These are phyloP conservation scores for Catocala sponsa DNA, from an alignment of 2,888 invertebrate genomes.

Conservation along the genomic window DNA sequence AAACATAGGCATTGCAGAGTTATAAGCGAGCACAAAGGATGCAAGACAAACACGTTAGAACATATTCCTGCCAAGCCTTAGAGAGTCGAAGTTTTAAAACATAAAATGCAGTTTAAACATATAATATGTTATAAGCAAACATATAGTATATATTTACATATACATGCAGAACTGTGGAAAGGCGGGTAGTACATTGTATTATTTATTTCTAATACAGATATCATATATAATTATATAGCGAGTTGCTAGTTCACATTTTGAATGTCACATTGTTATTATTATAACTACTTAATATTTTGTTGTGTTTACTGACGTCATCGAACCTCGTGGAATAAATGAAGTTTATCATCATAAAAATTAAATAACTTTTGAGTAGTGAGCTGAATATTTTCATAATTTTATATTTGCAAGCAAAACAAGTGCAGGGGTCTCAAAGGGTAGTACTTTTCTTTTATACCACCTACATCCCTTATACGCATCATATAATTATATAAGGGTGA, in stretches of 20 bases:
- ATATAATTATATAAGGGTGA: too few species aligned
- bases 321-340: too few species aligned
- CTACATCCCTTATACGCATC: too few species aligned
- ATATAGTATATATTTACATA: slow-evolving; percentile 4
- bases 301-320: neutral
- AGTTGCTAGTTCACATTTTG: slow-evolving; percentile 32
- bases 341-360: too few species aligned
- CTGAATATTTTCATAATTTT: too few species aligned
- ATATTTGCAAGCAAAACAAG: too few species aligned
- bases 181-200: slow-evolving; percentile 35
- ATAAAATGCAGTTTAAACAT: neutral
- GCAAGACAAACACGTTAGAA: too few species aligned
- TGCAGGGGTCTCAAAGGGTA: too few species aligned
- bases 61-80: neutral
- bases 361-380: too few species aligned
- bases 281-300: neutral
- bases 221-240: slow-evolving; percentile 31
- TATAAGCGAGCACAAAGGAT: neutral
- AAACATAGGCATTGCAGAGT: neutral
- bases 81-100: neutral
- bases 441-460: too few species aligned
- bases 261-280: slow-evolving; percentile 10
- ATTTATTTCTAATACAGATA: neutral
- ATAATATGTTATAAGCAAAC: neutral
- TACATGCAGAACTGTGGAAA: slow-evolving; percentile 34